phyloP scores from a whole-genome alignment of 2,888 invertebrate species.

The Trichopria drosophilae region DNA sequence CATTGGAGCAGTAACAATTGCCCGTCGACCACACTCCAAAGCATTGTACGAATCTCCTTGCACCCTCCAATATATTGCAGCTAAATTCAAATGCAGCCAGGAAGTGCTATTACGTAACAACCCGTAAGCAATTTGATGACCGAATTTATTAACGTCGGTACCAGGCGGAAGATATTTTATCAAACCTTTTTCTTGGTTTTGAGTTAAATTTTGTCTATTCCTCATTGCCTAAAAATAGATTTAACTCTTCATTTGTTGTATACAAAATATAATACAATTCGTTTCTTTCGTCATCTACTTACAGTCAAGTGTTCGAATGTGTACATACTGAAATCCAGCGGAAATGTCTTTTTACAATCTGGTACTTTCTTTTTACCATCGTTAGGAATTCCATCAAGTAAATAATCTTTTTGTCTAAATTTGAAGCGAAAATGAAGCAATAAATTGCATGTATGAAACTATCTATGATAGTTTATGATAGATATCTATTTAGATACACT shows the following conservation, averaged over 20 bases:
- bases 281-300: constrained; percentile 28
- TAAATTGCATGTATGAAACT: too few species aligned
- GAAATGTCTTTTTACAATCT: constrained; percentile 67
- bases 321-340: constrained; percentile 66
- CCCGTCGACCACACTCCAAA: constrained; percentile 76
- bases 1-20: constrained; percentile 76
- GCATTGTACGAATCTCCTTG: constrained; percentile 75
- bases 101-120: constrained; percentile 71
- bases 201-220: constrained; percentile 60
- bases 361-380: constrained; percentile 59
- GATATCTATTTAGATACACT: constrained; percentile 11
- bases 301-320: constrained; percentile 68
- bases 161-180: constrained; percentile 56
- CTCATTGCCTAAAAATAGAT: constrained; percentile 58
- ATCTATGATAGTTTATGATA: background rate
- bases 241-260: background rate
- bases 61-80: constrained; percentile 77
- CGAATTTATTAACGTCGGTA: constrained; percentile 60
- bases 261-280: background rate
- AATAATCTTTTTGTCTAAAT: constrained; percentile 40
- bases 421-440: too few species aligned
- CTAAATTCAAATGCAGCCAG: constrained; percentile 80
- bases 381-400: constrained; percentile 46
- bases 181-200: constrained; percentile 61
- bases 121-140: constrained; percentile 67